These are phyloP conservation scores for Ophion slaviceki DNA, from an alignment of 2,888 invertebrate species.

Conservation along the genomic window DNA sequence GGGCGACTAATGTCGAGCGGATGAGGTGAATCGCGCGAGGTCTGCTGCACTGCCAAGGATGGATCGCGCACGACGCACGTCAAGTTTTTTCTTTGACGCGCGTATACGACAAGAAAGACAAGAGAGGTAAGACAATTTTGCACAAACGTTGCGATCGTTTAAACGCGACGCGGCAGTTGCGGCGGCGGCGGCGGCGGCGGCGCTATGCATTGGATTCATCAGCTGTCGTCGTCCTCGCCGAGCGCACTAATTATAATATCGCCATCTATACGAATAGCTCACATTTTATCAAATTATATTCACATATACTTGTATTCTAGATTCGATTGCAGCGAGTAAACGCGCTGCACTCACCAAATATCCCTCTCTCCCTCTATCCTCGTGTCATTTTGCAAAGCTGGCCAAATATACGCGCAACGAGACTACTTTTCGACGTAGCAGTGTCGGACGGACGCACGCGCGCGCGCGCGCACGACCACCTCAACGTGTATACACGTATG, in stretches of 20 bases:
- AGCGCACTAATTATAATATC: slow-evolving; percentile 20
- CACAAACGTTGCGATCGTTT: not conserved
- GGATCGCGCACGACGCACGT: not conserved
- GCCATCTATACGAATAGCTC: slow-evolving; percentile 20
- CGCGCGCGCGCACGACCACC: slow-evolving; percentile 3
- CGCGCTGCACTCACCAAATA: not conserved
- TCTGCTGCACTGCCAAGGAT: not conserved
- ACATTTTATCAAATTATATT: slow-evolving; percentile 24
- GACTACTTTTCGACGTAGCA: not conserved
- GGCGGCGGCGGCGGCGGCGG: not conserved
- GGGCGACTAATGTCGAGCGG: not conserved
- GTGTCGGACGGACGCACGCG: not conserved
- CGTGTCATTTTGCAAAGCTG: not conserved
- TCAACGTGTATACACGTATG: not conserved
- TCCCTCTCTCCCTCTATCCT: not conserved
- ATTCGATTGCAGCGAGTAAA: slow-evolving; percentile 6
- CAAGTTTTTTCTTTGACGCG: not conserved
- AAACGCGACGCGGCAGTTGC: not conserved
- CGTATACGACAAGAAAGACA: not conserved
- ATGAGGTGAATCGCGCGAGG: not conserved
- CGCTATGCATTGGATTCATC: slow-evolving; percentile 44
- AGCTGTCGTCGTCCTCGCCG: slow-evolving; percentile 40
- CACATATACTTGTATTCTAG: slow-evolving; percentile 18
- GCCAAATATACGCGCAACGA: not conserved
- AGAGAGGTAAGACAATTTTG: slow-evolving; percentile 13